These are phyloP conservation scores for Discoglossus pictus DNA, from an alignment of 2,797 vertebrate genomes.

Conservation along the genomic window DNA sequence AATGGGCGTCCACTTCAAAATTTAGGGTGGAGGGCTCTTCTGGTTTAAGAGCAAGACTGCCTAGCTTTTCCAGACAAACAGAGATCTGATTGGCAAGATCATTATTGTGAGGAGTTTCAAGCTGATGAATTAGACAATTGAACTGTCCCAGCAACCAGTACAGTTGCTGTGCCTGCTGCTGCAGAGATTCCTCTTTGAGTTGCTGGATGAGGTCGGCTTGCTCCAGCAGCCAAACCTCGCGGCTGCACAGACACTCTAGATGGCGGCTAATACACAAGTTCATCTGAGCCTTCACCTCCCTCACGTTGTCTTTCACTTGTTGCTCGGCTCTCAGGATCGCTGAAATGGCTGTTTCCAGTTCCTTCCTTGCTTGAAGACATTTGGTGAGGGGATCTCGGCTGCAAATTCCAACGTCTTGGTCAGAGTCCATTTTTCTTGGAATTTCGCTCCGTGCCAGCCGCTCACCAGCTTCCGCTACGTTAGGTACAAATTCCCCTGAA, in stretches of 20 bases:
- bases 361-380: constrained; percentile 81
- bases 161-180: constrained; percentile 88
- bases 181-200: constrained; percentile 86
- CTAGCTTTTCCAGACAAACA: constrained; percentile 88
- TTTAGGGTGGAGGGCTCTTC: constrained; percentile 87
- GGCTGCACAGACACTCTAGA: constrained; percentile 88
- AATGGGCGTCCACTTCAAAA: constrained; percentile 84
- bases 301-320: constrained; percentile 85
- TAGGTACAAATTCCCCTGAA: too few relatives aligned
- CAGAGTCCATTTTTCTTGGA: constrained; percentile 69
- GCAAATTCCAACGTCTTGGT: constrained; percentile 61
- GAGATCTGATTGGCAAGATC: constrained; percentile 84
- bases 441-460: too few relatives aligned
- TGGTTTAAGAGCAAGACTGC: constrained; percentile 82
- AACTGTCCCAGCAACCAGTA: constrained; percentile 88
- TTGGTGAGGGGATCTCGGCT: constrained; percentile 70
- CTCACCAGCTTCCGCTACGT: too few relatives aligned
- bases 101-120: constrained; percentile 78
- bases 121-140: constrained; percentile 83
- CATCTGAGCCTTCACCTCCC: constrained; percentile 89
- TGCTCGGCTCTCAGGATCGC: constrained; percentile 82
- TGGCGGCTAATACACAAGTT: constrained; percentile 92
- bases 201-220: constrained; percentile 90
- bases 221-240: constrained; percentile 88
- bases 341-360: constrained; percentile 84